Evolutionary conservation across 1,140 invertebrate genomes (phyloP), one percentile per base, ranked within the genome.

Genomic region (Druon quercuslanigerum): DNA sequence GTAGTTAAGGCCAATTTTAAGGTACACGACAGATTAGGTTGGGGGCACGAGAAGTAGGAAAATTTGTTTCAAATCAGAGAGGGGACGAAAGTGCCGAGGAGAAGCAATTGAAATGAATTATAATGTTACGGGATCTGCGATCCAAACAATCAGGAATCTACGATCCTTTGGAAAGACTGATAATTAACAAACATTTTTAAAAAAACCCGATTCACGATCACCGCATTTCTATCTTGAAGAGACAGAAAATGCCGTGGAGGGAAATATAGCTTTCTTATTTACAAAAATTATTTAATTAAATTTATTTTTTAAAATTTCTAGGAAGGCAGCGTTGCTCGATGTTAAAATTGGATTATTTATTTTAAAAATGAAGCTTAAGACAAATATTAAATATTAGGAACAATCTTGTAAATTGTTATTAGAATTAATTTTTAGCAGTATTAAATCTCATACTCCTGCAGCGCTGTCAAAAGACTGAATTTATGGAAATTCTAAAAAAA

Each of bases 1-100:
- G 85, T 90, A 88, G 85, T 88, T 91, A 91, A 90, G 89, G 83
- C 87, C 84, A 86, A 88, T 89, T 90, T 90, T 89, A 87, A 89
- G 87, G 83, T 81, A 75, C 77, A 85, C 81, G 85, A 85, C 81
- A 82, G 75, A 79, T 73, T 73, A 78, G 56, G 74, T 79, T 78
- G 50, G 73, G 79, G 74, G 73, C 70, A 78, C 54, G 13, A 79
- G 51, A 57, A 52, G 52, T 50, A 73, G 73, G 70, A 66, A 77
- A 75, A 57, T 51, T 33, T 54, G 40, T 75, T 70, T 57, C 56
- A 78, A 17, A 56, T 51, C 19, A 72, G n/a, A 54, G 60, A 71
- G 20, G 19, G 71, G 54, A 60, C 54, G 66, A 71, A 71, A 71
- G 76, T 33, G 57, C 33, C 60, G 60, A 75, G 72, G 66, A 70